phyloP scores from a whole-genome alignment of 2,113 vertebrate species.

The Morphnarchus princeps region DNA sequence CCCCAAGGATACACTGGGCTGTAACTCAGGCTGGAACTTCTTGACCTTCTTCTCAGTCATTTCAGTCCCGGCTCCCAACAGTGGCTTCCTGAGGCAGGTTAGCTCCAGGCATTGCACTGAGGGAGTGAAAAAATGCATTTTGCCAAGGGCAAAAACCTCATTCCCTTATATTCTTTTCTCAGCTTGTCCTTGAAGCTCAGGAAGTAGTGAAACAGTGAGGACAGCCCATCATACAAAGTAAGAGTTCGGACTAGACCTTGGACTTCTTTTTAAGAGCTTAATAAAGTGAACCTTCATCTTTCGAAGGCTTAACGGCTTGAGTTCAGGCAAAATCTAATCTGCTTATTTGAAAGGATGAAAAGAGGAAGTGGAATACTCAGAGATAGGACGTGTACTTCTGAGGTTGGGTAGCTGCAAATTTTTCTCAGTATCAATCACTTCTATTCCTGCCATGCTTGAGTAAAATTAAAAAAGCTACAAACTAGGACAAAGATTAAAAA shows the following conservation, averaged over 20 bases:
- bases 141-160: not conserved
- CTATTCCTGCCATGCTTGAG: not conserved
- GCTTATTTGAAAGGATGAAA: not conserved
- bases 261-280: not conserved
- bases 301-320: not conserved
- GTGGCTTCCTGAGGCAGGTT: not conserved
- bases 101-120: accelerated
- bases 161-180: not conserved
- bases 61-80: not conserved
- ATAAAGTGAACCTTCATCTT: not conserved
- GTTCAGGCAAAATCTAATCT: constrained; percentile 17
- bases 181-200: not conserved
- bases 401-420: not conserved
- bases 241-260: not conserved
- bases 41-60: not conserved
- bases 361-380: not conserved
- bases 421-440: not conserved
- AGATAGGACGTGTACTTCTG: not conserved
- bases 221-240: not conserved
- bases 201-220: not conserved
- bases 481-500: not conserved
- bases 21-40: not conserved
- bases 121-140: not conserved
- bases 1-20: not conserved
- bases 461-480: not conserved